Percentiles rank a stretch among this genome's conserved stretches.
These are phyloP conservation scores for Ciona savignyi DNA, from an alignment of 23 tunicate species.

Conservation along the genomic window DNA sequence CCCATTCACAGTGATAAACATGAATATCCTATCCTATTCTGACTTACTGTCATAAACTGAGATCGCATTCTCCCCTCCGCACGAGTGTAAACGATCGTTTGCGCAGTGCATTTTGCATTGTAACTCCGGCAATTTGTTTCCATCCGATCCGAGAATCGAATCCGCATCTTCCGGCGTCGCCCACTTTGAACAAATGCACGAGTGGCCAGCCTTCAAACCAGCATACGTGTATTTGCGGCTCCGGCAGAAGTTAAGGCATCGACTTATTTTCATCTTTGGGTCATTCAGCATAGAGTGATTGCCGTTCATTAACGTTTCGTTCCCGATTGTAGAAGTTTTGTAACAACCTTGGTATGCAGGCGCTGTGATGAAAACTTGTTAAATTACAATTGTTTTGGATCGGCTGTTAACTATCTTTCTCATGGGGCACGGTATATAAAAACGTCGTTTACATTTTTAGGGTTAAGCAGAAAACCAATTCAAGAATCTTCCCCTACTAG, in stretches of 20 bases:
- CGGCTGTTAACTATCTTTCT: no score
- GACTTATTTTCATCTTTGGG: slow-evolving; percentile 27
- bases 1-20: no score
- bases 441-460: no score
- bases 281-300: neutral
- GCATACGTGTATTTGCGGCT: slow-evolving; percentile 22
- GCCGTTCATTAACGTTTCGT: neutral
- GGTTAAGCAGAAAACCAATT: no score
- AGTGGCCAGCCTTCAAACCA: slow-evolving; percentile 28
- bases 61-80: slow-evolving; percentile 49
- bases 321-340: neutral
- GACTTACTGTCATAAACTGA: slow-evolving; percentile 60
- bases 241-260: slow-evolving; percentile 43
- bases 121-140: slow-evolving; percentile 20
- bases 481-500: no score
- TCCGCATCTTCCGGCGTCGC: slow-evolving; percentile 3
- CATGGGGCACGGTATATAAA: no score
- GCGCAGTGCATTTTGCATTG: slow-evolving; percentile 29
- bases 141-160: slow-evolving; percentile 4
- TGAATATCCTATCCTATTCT: no score
- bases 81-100: slow-evolving; percentile 31
- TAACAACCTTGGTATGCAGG: slow-evolving; percentile 54
- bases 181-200: slow-evolving; percentile 29
- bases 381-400: no score
- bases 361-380: no score